Percentiles rank a stretch among this genome's conserved stretches.
Conservation (phyloP, 1,140 invertebrate species). For the Lasioglossum baleicum region DNA sequence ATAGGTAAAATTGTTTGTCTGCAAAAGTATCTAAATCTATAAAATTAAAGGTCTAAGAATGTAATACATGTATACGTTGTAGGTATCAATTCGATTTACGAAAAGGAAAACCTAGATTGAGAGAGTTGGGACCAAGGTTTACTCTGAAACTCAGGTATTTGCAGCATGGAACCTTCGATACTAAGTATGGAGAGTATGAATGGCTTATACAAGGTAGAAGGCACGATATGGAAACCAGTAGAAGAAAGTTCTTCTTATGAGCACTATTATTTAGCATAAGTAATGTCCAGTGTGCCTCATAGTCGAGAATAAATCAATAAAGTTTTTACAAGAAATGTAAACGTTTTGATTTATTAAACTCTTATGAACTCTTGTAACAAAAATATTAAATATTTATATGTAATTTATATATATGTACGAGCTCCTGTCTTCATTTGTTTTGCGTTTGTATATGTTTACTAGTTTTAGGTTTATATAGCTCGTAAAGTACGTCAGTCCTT, state of each 20-base stretch:
- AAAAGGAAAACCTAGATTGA: constrained; percentile 90
- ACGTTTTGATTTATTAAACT: constrained; percentile 29
- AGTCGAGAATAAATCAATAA: constrained; percentile 6
- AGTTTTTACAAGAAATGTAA: constrained; percentile 32
- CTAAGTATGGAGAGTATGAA: constrained; percentile 97
- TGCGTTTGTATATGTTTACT: background rate
- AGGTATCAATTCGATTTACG: constrained; percentile 94
- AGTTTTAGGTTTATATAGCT: constrained; percentile 44
- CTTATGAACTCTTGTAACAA: constrained; percentile 29
- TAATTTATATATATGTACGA: background rate
- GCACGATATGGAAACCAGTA: constrained; percentile 94
- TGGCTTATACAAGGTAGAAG: constrained; percentile 96
- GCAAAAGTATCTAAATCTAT: background rate
- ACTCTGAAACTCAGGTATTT: constrained; percentile 95
- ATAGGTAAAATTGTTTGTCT: constrained; percentile 84
- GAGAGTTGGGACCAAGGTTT: constrained; percentile 97
- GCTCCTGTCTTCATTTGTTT: background rate
- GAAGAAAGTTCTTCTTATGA: constrained; percentile 94
- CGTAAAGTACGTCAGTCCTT: constrained; percentile 56
- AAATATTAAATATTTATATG: constrained; percentile 26
- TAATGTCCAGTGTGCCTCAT: constrained; percentile 7
- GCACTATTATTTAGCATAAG: constrained; percentile 33
- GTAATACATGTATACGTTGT: constrained; percentile 51
- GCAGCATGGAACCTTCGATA: constrained; percentile 98
- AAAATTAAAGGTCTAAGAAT: background rate